Evolutionary conservation across 2,797 vertebrate genomes (phyloP).

Genomic region (Buceros bicornis): DNA sequence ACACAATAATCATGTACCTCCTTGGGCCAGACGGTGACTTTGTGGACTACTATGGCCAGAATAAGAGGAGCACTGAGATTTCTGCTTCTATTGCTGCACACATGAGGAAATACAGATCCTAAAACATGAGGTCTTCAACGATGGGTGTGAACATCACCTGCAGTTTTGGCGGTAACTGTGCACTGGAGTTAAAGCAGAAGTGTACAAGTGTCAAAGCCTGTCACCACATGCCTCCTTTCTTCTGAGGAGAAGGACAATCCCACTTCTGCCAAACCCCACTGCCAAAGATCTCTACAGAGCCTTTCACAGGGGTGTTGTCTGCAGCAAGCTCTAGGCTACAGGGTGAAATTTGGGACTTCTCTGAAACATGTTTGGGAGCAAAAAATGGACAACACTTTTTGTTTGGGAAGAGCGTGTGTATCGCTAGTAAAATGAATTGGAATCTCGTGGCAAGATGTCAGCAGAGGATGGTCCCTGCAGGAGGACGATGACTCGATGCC

Average conservation of each 20-base stretch:
- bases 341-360: neutral
- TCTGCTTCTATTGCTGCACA: slow-evolving; percentile 84
- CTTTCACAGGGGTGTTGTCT: neutral
- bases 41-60: slow-evolving; percentile 94
- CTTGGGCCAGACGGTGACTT: slow-evolving; percentile 92
- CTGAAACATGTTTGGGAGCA: neutral
- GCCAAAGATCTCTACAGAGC: neutral
- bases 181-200: neutral
- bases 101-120: slow-evolving; percentile 86
- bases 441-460: neutral
- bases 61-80: slow-evolving; percentile 90
- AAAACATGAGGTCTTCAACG: neutral
- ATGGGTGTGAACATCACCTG: neutral
- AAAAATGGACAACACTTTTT: neutral
- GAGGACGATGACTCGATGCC: neutral
- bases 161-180: neutral
- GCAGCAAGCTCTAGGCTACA: neutral
- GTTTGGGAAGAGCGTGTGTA: neutral
- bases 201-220: neutral
- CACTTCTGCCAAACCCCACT: neutral
- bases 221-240: neutral
- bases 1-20: slow-evolving; percentile 99
- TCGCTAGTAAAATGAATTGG: neutral
- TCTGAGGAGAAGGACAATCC: neutral
- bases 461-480: neutral